These are phyloP conservation scores for Andrena haemorrhoa DNA, from an alignment of 2,888 invertebrate species.

Conservation along the genomic window DNA sequence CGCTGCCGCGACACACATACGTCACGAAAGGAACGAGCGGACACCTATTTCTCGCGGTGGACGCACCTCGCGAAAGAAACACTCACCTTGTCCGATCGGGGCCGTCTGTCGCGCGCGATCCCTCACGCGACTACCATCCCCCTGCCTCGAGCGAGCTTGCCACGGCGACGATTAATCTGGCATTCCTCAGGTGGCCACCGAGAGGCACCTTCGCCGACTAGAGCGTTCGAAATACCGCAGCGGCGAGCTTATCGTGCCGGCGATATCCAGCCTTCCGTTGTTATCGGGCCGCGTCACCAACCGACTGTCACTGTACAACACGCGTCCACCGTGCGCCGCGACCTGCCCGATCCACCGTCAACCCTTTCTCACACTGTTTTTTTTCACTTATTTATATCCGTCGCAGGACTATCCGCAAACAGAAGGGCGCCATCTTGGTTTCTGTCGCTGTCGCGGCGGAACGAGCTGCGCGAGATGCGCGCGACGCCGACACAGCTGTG, in stretches of 20 bases:
- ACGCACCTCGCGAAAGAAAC: slow-evolving; percentile 57
- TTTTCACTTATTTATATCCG: slow-evolving; percentile 79
- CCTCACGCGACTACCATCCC: slow-evolving; percentile 54
- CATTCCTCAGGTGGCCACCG: slow-evolving; percentile 86
- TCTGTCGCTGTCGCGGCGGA: slow-evolving; percentile 74
- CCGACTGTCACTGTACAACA: slow-evolving; percentile 41
- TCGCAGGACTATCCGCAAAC: slow-evolving; percentile 80
- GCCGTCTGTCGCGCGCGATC: slow-evolving; percentile 31
- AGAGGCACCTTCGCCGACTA: slow-evolving; percentile 83
- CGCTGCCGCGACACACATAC: slow-evolving; percentile 80
- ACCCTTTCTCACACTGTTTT: slow-evolving; percentile 70
- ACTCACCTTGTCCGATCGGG: slow-evolving; percentile 33
- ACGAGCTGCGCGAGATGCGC: slow-evolving; percentile 68
- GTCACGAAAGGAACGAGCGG: slow-evolving; percentile 74
- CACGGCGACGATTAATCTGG: slow-evolving; percentile 58
- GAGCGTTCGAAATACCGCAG: slow-evolving; percentile 48
- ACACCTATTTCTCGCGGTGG: slow-evolving; percentile 56
- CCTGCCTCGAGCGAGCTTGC: slow-evolving; percentile 46
- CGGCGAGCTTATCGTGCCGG: slow-evolving; percentile 31
- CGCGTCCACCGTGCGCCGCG: slow-evolving; percentile 49
- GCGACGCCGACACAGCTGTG: slow-evolving; percentile 70
- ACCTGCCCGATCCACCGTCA: slow-evolving; percentile 46
- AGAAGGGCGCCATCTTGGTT: slow-evolving; percentile 82
- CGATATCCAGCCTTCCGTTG: slow-evolving; percentile 13
- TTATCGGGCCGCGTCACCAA: slow-evolving; percentile 46